Evolutionary conservation across 37 sponge, comb jelly and placozoan genomes (phyloP).

Genomic region (Halisarca cf. caerulea): DNA sequence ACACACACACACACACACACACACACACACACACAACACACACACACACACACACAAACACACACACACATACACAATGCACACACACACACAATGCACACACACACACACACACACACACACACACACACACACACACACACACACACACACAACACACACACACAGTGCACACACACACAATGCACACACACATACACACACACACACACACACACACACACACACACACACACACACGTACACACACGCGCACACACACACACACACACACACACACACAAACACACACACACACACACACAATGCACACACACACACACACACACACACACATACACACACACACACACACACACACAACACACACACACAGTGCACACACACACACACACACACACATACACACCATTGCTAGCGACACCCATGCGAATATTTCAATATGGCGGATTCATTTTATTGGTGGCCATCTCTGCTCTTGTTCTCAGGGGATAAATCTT

Average conservation of each 20-base stretch:
- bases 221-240: background rate
- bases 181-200: background rate
- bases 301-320: background rate
- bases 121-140: background rate
- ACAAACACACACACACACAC: constrained; percentile 22
- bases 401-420: background rate
- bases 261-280: constrained; percentile 5
- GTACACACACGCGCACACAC: background rate
- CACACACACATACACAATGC: background rate
- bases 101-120: constrained; percentile 8
- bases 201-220: background rate
- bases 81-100: constrained; percentile 3
- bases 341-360: constrained; percentile 8
- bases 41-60: background rate
- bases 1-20: background rate
- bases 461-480: background rate
- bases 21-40: background rate
- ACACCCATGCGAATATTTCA: background rate
- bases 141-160: background rate
- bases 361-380: background rate
- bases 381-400: background rate
- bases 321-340: background rate
- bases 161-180: background rate
- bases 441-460: background rate
- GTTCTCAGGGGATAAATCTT: no score